Evolutionary conservation across 2,797 vertebrate species (phyloP).

Genomic region (Hoplostethus atlanticus): DNA sequence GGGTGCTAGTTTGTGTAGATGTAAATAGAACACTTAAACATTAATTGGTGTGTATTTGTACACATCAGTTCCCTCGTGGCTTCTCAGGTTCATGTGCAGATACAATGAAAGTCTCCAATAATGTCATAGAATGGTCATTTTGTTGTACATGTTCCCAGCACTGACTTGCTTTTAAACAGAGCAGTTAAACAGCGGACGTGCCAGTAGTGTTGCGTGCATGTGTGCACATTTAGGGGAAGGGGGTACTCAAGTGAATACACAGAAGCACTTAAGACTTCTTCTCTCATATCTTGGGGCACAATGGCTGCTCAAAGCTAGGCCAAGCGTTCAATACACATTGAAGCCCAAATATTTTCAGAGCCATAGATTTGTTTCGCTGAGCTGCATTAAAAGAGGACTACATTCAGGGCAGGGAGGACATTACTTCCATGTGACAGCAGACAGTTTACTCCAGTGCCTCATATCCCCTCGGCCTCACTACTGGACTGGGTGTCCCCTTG

Average conservation of each 20-base stretch:
- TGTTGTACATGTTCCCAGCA: slow-evolving; percentile 10
- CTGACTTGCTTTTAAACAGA: slow-evolving; percentile 9
- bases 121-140: background rate
- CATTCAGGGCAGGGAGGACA: slow-evolving; percentile 69
- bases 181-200: slow-evolving; percentile 23
- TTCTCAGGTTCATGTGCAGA: background rate
- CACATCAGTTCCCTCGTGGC: background rate
- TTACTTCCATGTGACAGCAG: slow-evolving; percentile 80
- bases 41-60: background rate
- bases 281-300: slow-evolving; percentile 73
- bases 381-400: slow-evolving; percentile 71
- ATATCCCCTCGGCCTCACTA: slow-evolving; percentile 64
- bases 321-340: slow-evolving; percentile 65
- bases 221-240: slow-evolving; percentile 41
- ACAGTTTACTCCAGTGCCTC: slow-evolving; percentile 75
- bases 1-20: background rate
- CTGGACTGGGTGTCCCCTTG: slow-evolving; percentile 68
- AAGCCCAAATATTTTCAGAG: slow-evolving; percentile 74
- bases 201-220: slow-evolving; percentile 29
- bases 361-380: slow-evolving; percentile 66
- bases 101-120: background rate
- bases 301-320: slow-evolving; percentile 72
- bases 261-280: slow-evolving; percentile 63
- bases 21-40: background rate
- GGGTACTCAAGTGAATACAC: slow-evolving; percentile 57